Evolutionary conservation across 2,888 invertebrate species (phyloP), one percentile per base, ranked within the genome.

Genomic region (Sesia bembeciformis): DNA sequence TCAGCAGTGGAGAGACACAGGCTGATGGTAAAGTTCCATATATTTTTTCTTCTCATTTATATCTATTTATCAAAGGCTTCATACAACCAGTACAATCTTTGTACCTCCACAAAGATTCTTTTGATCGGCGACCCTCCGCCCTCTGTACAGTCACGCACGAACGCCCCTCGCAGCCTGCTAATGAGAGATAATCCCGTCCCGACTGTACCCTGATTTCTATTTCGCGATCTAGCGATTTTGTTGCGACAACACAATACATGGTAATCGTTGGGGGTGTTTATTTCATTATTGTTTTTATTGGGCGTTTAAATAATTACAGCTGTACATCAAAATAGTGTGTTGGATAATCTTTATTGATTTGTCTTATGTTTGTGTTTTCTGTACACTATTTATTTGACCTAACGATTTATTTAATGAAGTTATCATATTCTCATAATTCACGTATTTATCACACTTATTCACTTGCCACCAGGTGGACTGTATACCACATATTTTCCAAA

Each of bases 181-280:
- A 86, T 85, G 79, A 83, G 78, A 76, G 75, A 79, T 86, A 85
- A 86, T 86, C 86, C 82, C 52, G 39, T 23, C 7, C 40, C 40
- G 52, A 50, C 8, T 54, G 46, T 57, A 43, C 55, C 43, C 58
- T 62, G 65, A 67, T 64, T 62, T 60, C 62, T 64, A 62, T 70
- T 65, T 65, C 58, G 64, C 64, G 65, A 64, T 52, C 50, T 49
- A 49, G 56, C 54, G 56, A 56, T 56, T 56, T 56, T 53, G 8
- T 56, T 56, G 56, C 52, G 52, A 51, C 53, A 52, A 56, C 56
- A 68, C 54, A 56, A 63, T 55, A 51, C 60, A 56, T 23, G 23
- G 58, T 66, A 65, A 65, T 64, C 58, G 61, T 58, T 52, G 54
- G 52, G 58, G 57, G 56, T 57, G 59, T 54, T 55, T 58, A 63